Base-by-base conservation (phyloP, 2,797 vertebrate genomes). In the Staurois parvus region DNA sequence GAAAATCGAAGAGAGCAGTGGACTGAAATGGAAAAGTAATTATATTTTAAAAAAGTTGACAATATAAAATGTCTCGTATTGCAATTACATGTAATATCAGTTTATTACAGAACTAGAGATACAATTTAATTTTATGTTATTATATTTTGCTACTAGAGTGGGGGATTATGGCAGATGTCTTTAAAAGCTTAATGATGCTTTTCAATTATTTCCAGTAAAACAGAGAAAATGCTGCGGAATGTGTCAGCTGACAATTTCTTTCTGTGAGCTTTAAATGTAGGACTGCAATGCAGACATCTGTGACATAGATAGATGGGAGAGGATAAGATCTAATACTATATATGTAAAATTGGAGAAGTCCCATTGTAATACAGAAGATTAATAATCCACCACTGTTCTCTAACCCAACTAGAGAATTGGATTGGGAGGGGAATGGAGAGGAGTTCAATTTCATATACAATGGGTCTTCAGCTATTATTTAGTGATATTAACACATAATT, bases 281-380 rank as follows among this genome's bases (percentile, higher is more conserved):
- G 40, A 75, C 84, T 76, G 78, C 84, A 76, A 11, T 76, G 72
- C 78, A 64, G 78, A 73, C 84, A 45, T 67, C 29, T 75, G 62
- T 85, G 78, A 76, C 48, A 70, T n/a, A 85, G 84, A 85, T 37
- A 45, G 62, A 85, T 85, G 64, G 37, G 26, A 70, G 45, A 40
- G 52, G 30, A 62, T 42, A 70, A 62, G 45, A 76, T 40, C 42
- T 76, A 28, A 48, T 76, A 74, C 42, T 40, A 42, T 30, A 37
- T 77, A 81, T 69, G 30, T 48, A 85, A 45, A 81, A 34, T 42
- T 15, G 6, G 72, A 74, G 15, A 24, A 3, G 21, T 84, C 21
- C 37, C 59, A 62, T 12, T 79, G 69, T 66, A 73, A 52, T n/a
- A 52, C 40, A n/a, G n/a, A 84, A 76, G 74, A 70, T 62, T 62